These are phyloP conservation scores for Sphenopsis melanotis DNA, from an alignment of 2,797 vertebrate genomes.

Conservation along the genomic window DNA sequence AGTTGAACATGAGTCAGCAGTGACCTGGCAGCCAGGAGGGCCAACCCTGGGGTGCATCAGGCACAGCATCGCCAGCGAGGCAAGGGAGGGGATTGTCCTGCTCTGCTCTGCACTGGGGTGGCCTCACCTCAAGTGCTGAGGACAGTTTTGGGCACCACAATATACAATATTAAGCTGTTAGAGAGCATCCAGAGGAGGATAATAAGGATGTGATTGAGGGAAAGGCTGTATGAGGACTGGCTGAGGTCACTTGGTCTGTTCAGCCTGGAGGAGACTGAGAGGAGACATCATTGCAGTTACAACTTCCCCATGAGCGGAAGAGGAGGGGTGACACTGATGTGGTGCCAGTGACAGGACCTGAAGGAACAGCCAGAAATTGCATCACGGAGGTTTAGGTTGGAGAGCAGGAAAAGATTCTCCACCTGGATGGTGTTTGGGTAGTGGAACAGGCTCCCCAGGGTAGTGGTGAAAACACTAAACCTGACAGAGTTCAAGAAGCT, in stretches of 20 bases:
- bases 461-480: not conserved
- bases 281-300: not conserved
- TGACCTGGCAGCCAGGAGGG: not conserved
- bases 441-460: not conserved
- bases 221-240: not conserved
- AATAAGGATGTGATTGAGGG: not conserved
- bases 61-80: accelerated
- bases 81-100: not conserved
- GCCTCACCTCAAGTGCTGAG: not conserved
- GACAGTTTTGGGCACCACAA: not conserved
- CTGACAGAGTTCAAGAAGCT: not conserved
- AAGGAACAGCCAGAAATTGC: not conserved
- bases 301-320: not conserved
- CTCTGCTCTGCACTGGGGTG: not conserved
- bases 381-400: not conserved
- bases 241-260: not conserved
- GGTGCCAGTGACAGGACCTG: not conserved
- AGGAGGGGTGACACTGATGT: not conserved
- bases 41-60: not conserved
- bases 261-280: not conserved
- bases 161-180: not conserved
- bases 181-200: not conserved
- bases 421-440: not conserved
- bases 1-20: not conserved
- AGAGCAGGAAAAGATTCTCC: not conserved